Evolutionary conservation across 2,113 vertebrate species (phyloP).

Genomic region (Chiloscyllium plagiosum): DNA sequence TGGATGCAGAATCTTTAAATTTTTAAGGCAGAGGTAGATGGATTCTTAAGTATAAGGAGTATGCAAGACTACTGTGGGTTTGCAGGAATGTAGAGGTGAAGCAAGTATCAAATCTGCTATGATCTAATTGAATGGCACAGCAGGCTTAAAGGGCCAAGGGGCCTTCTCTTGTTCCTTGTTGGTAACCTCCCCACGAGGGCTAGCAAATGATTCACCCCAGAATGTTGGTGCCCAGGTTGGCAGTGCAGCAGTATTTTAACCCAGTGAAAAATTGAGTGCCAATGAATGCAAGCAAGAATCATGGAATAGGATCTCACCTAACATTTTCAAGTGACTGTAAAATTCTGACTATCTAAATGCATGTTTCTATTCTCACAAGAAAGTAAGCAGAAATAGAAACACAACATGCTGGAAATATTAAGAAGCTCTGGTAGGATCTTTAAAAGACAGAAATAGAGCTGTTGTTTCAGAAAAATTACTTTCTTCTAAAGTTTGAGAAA

Average conservation of each 20-base stretch:
- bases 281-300: background rate
- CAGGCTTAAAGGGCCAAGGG: too few species aligned
- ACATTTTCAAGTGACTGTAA: background rate
- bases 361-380: background rate
- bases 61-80: too few species aligned
- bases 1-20: too few species aligned
- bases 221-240: too few species aligned
- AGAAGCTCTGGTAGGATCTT: background rate
- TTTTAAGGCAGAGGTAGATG: too few species aligned
- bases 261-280: background rate
- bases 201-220: background rate
- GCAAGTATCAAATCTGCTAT: too few species aligned
- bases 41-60: too few species aligned
- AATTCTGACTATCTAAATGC: background rate
- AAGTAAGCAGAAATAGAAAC: background rate
- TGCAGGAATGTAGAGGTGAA: too few species aligned
- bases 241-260: background rate
- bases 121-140: too few species aligned
- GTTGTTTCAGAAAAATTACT: background rate
- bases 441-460: too few species aligned
- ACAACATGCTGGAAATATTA: background rate
- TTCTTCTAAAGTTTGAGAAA: background rate
- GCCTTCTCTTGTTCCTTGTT: too few species aligned
- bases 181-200: too few species aligned
- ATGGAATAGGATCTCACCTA: background rate